Base-by-base conservation (phyloP, 1,140 invertebrate species). In the Formica selysi region DNA sequence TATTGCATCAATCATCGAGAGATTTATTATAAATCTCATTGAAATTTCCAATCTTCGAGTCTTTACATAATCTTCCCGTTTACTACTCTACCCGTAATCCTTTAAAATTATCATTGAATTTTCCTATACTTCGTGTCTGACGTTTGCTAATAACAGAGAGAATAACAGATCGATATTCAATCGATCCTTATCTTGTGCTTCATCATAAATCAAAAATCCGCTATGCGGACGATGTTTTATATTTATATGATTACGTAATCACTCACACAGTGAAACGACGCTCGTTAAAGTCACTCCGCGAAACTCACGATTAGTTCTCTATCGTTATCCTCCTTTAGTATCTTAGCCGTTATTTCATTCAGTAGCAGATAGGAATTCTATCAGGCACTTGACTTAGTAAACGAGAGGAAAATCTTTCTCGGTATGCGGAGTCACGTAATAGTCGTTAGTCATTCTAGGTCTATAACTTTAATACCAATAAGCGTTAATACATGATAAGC, bases 341-440 rank as follows among this genome's bases (percentile, higher is more conserved):
- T 48, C 54, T 48, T 29, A 3, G 41, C 16, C 6, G 11, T 51
- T 70, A 41, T 81, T n/a, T 61, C 26, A 2, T 61, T 32, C 29
- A 13, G 3, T 8, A 59, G 26, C 0, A 83, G 44, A 44, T 59
- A 16, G 13, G 3, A 71, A 26, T 54, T 13, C 8, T 54, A 6
- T 51, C 13, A 48, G 7, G 4, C n/a, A 19, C 13, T 54, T 32
- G 22, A 32, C 36, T 57, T 51, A 32, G 19, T 29, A 22, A 13
- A 81, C 26, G 19, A 74, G n/a, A 74, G 54, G 13, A 74, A 81
- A 83, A 73, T 74, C 61, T 26, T 71, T 81, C 16, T 71, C 32
- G 1, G 13, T 62, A 26, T 1, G n/a, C n/a, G 7, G 11, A 38
- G 38, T 51, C n/a, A 80, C 5, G 22, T 62, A 29, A 36, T 8